Conservation (phyloP, 2,888 invertebrate species). For the Brachypalpus laphriformis region DNA sequence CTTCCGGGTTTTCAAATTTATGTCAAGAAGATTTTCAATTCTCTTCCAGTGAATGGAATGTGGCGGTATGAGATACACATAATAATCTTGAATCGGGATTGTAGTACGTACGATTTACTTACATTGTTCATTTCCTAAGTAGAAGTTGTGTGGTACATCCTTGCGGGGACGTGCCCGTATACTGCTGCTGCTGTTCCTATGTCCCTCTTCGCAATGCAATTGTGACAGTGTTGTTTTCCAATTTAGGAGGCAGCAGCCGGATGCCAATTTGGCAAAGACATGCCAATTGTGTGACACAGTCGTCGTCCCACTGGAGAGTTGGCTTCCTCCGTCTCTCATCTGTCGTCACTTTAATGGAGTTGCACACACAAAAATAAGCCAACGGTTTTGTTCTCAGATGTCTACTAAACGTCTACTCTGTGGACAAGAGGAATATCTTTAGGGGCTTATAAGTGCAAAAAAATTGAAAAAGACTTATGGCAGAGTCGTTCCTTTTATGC, state of each 20-base stretch:
- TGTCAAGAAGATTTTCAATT: conserved; percentile 54
- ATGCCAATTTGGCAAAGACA: conserved; percentile 72
- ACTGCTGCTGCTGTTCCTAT: conserved; percentile 5
- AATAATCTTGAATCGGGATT: conserved; percentile 53
- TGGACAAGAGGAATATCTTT: conserved; percentile 39
- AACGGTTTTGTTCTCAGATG: conserved; percentile 51
- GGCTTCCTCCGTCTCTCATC: conserved; percentile 22
- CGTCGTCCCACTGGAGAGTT: conserved; percentile 5
- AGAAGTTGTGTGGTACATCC: conserved; percentile 53
- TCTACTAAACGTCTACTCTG: conserved; percentile 60
- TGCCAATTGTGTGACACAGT: conserved; percentile 61
- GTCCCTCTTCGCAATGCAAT: neutral
- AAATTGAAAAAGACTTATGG: conserved; percentile 61
- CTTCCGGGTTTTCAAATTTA: conserved; percentile 50
- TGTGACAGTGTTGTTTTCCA: conserved; percentile 25
- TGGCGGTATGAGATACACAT: conserved; percentile 17
- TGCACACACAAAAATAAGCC: conserved; percentile 26
- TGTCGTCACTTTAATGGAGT: conserved; percentile 25
- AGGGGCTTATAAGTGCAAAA: conserved; percentile 40
- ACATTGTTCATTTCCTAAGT: conserved; percentile 48
- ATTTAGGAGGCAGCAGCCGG: conserved; percentile 17
- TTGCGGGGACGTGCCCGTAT: conserved; percentile 22
- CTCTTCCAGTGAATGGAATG: conserved; percentile 29
- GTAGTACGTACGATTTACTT: conserved; percentile 55
- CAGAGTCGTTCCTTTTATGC: neutral